Base-by-base conservation (phyloP, 1,140 invertebrate species). In the Leguminivora glycinivorella region DNA sequence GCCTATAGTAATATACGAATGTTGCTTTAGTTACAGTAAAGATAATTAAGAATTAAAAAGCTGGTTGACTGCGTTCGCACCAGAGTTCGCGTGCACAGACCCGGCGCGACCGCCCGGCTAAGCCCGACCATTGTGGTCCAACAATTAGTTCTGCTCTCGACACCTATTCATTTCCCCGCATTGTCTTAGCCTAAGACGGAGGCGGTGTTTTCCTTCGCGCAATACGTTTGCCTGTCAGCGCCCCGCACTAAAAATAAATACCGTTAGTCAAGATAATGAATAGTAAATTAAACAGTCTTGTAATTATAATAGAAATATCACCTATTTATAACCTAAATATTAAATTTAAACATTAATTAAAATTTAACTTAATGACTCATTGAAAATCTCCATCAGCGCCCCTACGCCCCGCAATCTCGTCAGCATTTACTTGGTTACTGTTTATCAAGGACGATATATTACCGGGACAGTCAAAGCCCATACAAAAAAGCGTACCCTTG, bases 121-220 rank as follows among this genome's bases (percentile, higher is more conserved):
- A 79, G 76, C 76, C 52, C 68, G 26, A 68, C 80, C 75, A 81
- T 87, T 88, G 83, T 85, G 71, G 74, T 73, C 78, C 74, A 82
- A 87, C 85, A 88, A 89, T 86, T 87, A 89, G 82, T 78, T 74
- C 81, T 88, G 84, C 77, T 72, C 83, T 77, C 78, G 83, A 87
- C 85, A 84, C 83, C 87, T 83, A 89, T 89, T 89, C 84, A 89
- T 88, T 85, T 78, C 74, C 69, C 34, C 47, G 78, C 81, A 82
- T 88, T 89, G 87, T 88, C 78, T 80, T 77, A 79, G 73, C 67
- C 70, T 80, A 76, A 79, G 75, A 74, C 71, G 73, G 71, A 71
- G 71, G 29, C 66, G 63, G 71, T 73, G 75, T 78, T 84, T 83
- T 73, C 78, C 75, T 77, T 80, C 73, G 75, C 74, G 79, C 78